Conservation (phyloP, 2,888 invertebrate genomes). For the Pelosia muscerda region DNA sequence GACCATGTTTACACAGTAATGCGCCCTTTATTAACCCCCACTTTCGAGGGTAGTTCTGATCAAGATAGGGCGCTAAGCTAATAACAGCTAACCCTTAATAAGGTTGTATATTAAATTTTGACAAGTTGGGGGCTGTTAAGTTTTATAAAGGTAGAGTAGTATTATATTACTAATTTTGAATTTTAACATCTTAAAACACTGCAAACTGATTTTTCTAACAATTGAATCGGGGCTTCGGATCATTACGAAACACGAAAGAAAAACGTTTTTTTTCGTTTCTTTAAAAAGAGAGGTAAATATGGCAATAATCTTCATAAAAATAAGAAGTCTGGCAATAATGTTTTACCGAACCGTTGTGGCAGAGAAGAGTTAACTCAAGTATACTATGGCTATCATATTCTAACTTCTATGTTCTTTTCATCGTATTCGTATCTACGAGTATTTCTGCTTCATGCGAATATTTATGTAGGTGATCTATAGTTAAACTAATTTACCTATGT, state of each 20-base stretch:
- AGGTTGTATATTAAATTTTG: slow-evolving; percentile 55
- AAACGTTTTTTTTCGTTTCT: too few species aligned
- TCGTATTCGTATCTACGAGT: too few species aligned
- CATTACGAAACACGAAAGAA: too few species aligned
- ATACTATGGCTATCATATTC: too few species aligned
- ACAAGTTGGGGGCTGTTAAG: slow-evolving; percentile 13
- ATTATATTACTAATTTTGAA: neutral
- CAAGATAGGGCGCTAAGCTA: slow-evolving; percentile 54
- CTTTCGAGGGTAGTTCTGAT: slow-evolving; percentile 48
- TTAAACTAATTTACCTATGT: too few species aligned
- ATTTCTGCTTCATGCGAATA: too few species aligned
- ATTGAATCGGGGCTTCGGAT: too few species aligned
- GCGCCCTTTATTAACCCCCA: slow-evolving; percentile 75
- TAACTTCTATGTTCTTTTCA: too few species aligned
- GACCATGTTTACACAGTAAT: slow-evolving; percentile 74
- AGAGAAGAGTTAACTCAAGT: too few species aligned
- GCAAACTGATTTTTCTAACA: neutral
- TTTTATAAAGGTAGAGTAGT: neutral
- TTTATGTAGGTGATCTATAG: too few species aligned
- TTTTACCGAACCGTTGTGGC: neutral
- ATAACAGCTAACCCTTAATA: slow-evolving; percentile 54
- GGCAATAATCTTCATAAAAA: neutral
- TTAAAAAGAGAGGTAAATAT: too few species aligned
- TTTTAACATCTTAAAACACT: neutral
- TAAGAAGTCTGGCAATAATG: neutral